Base-by-base conservation (phyloP, 1,140 invertebrate genomes). In the Hypsibius dujardini region DNA sequence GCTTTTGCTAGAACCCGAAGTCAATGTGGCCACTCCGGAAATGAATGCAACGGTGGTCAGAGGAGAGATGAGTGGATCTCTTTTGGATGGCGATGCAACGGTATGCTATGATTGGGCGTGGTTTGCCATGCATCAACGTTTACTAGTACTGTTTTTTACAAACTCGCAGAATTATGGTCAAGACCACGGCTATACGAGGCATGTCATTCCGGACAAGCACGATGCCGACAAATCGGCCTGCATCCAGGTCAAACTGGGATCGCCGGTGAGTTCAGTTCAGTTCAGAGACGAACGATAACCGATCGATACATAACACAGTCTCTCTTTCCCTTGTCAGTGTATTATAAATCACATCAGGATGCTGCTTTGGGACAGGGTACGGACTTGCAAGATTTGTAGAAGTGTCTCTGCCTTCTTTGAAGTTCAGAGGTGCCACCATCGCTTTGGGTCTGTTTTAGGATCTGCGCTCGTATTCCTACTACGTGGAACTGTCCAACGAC, bases 401-500 rank as follows among this genome's bases (percentile, higher is more conserved):
- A n/a, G n/a, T n/a, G n/a, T 69, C 28, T 69, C 28, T 69, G 7
- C 67, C 59, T 73, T 69, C 3, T 15, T 7, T 67, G 59, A 75
- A 46, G 40, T 70, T n/a, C 72, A n/a, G n/a, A n/a, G n/a, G n/a
- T n/a, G n/a, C n/a, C n/a, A n/a, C n/a, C n/a, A n/a, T n/a, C n/a
- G n/a, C n/a, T n/a, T 74, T 45, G 73, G 40, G 47, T 45, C 72
- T 71, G 71, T 79, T 80, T 46, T 75, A 87, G 87, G 72, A 70
- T 70, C 56, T 50, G 70, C 7, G 62, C 72, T 92, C 92, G 1
- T 97, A 97, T 82, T 94, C 92, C 0, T 98, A 98, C 80, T 96
- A 87, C 77, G 87, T 98, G 73, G 93, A 98, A 80, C 89, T 95
- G 12, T 96, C 92, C 0, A 90, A 95, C 81, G 90, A 98, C 84